Percentiles rank a stretch among this genome's conserved stretches.
Evolutionary conservation across 2,888 invertebrate genomes (phyloP).

Genomic region (Hemicrepidius hirtus): DNA sequence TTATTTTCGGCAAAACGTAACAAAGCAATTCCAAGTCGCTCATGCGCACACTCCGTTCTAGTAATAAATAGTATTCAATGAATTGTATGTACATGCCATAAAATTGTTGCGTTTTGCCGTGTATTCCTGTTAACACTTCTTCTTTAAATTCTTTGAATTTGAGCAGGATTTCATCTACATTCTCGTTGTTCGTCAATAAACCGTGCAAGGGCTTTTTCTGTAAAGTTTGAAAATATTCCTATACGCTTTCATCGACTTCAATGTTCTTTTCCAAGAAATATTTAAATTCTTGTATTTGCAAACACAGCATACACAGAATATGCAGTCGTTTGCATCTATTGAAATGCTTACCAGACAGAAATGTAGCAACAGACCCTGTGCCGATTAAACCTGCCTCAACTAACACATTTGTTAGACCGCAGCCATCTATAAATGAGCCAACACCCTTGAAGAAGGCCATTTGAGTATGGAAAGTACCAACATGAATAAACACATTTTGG

Average conservation of each 20-base stretch:
- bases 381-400: conserved; percentile 59
- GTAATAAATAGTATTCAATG: too few relatives aligned
- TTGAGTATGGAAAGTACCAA: conserved; percentile 63
- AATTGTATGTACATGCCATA: too few relatives aligned
- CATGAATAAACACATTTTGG: conserved; percentile 64
- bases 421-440: too few relatives aligned
- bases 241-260: neutral
- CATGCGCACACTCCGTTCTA: too few relatives aligned
- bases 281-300: conserved; percentile 55
- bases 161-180: neutral
- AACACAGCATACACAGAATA: conserved; percentile 53
- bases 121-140: neutral
- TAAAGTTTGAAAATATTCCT: neutral
- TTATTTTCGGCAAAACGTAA: conserved; percentile 60
- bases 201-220: neutral
- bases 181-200: neutral
- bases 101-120: too few relatives aligned
- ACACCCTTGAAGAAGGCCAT: conserved; percentile 61
- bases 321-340: conserved; percentile 54
- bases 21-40: too few relatives aligned
- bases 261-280: neutral
- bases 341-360: too few relatives aligned
- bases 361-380: too few relatives aligned
- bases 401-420: conserved; percentile 55
- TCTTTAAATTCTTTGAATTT: neutral